Evolutionary conservation across 2,113 vertebrate genomes (phyloP).

Genomic region (Bos taurus): DNA sequence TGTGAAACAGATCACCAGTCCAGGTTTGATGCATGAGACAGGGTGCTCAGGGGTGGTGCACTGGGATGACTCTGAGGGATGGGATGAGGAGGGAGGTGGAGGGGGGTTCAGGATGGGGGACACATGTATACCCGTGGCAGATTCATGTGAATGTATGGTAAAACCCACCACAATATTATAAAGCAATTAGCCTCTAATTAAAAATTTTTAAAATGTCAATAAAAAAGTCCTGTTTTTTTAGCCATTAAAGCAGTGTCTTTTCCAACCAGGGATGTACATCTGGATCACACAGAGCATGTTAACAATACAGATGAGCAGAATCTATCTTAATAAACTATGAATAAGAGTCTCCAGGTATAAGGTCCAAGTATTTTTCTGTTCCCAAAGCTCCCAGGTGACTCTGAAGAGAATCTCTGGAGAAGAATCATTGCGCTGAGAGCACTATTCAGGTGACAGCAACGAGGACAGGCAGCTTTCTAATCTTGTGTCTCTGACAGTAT

Average conservation of each 20-base stretch:
- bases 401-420: background rate
- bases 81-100: background rate
- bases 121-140: background rate
- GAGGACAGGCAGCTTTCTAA: background rate
- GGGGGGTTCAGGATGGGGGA: background rate
- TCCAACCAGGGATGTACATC: background rate
- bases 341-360: background rate
- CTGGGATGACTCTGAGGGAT: background rate
- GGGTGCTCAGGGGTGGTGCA: background rate
- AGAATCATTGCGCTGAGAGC: background rate
- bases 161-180: background rate
- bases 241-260: background rate
- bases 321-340: background rate
- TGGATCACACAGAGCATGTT: background rate
- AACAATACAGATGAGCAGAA: background rate
- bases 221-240: background rate
- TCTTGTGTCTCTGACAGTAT: background rate
- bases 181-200: background rate
- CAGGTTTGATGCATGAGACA: background rate
- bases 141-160: background rate
- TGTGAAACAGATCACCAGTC: background rate
- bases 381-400: background rate
- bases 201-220: background rate
- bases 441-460: accelerated
- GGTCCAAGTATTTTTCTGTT: background rate